Base-by-base conservation (phyloP, 2,888 invertebrate genomes). In the Heliothis peltigera region DNA sequence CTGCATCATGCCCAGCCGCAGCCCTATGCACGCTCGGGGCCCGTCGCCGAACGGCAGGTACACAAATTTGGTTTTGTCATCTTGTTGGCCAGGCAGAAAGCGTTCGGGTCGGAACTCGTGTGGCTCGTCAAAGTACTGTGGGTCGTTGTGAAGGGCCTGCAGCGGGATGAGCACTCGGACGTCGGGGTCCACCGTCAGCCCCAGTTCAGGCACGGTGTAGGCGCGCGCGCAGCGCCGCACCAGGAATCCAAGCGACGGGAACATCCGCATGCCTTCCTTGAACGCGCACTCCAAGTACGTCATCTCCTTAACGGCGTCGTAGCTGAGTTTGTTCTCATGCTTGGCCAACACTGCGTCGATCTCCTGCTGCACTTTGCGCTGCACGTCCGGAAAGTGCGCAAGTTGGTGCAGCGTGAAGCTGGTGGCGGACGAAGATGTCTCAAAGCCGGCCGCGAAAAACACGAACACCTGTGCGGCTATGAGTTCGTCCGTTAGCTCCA, bases 21-120 rank as follows among this genome's bases (percentile, higher is more conserved):
- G 32, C 91, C 92, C 92, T 53, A 92, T 90, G 51, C 92, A 92
- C 21, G 89, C 84, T 1, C 92, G 87, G 1, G 91, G 92, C 17
- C 92, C 92, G 2, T 85, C 85, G 0, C 92, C 92, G 62, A 92
- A 92, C 0, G 92, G 92, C 63, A 92, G 65, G 70, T 91, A 92
- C 4, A 89, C 86, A 43, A 81, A 84, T 61, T 88, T 89, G 48
- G 86, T 84, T 0, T 64, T 72, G 12, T 75, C 63, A 43, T 82
- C 75, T 15, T 83, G 77, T 42, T 85, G 79, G 1, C 84, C 85
- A 0, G 88, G 85, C n/a, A 82, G 63, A 67, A 89, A 89, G n/a
- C 91, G 73, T 65, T 90, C 91, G 0, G 92, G 91, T 0, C 87
- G 80, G 57, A 90, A 92, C 66, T 84, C 83, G 0, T 77, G 64